phyloP scores from a whole-genome alignment of 2,113 vertebrate species.

The Tenrec ecaudatus region DNA sequence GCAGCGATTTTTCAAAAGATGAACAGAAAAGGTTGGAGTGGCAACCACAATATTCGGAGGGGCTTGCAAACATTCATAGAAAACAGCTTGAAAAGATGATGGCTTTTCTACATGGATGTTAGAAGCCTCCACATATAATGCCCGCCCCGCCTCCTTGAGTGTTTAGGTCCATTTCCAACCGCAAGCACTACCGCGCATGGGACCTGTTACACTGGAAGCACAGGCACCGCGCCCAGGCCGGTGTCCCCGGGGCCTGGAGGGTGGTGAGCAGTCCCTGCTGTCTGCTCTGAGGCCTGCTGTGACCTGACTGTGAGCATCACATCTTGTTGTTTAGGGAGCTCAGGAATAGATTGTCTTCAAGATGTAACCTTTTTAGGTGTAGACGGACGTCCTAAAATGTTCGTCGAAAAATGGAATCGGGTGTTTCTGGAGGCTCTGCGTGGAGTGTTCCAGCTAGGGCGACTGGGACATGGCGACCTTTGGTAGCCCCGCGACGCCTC shows the following conservation, averaged over 20 bases:
- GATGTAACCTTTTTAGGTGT: slow-evolving; percentile 28
- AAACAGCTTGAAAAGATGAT: too few species aligned
- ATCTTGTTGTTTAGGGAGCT: slow-evolving; percentile 20
- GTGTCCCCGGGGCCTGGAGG: not conserved
- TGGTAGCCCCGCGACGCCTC: too few species aligned
- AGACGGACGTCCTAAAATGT: not conserved
- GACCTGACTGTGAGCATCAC: not conserved
- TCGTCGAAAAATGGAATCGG: not conserved
- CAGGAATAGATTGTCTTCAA: slow-evolving; percentile 17
- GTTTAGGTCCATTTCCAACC: not conserved
- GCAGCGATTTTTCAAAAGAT: slow-evolving; percentile 38
- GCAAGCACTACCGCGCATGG: slow-evolving; percentile 28
- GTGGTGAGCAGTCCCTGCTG: not conserved
- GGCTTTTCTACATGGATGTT: too few species aligned
- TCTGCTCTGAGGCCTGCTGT: not conserved
- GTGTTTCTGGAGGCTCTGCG: too few species aligned
- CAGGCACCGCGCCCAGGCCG: not conserved
- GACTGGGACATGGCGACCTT: too few species aligned
- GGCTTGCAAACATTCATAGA: too few species aligned
- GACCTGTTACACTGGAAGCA: slow-evolving; percentile 40
- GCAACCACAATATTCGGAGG: not conserved
- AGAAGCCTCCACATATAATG: too few species aligned
- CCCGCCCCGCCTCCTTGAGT: not conserved
- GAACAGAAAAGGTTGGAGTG: slow-evolving; percentile 50
- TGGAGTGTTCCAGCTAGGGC: too few species aligned